Base-by-base conservation (phyloP, 2,113 vertebrate species). In the Nerophis ophidion region DNA sequence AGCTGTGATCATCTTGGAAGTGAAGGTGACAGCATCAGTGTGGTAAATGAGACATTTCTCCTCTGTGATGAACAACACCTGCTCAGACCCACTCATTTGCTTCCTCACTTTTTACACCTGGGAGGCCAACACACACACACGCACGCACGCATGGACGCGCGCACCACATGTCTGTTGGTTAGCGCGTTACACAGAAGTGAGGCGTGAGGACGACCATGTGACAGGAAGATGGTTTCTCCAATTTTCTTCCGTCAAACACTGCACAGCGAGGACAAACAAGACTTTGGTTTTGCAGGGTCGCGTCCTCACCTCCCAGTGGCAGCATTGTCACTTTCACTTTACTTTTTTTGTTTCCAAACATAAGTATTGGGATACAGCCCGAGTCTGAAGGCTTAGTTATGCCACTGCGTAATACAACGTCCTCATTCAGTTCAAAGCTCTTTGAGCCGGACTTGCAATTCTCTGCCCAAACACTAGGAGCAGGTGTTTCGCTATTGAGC, bases 11-110 rank as follows among this genome's bases (percentile, higher is more conserved):
- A 40, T n/a, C 35, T 44, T 12, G 40, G 40, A 44, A 9, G 16
- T 38, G 35, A 55, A 55, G 53, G 53, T 55, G 35, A n/a, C 53
- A 55, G 53, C 53, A n/a, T 38, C 14, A 10, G 34, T 16, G 53
- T 40, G 53, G 35, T 55, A 38, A 55, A 40, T 55, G 53, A 55
- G 53, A 55, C 15, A 36, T 55, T 55, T 54, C 52, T 55, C 53
- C 53, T 17, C 35, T 17, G 52, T 36, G 14, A 55, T 55, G 8
- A 33, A 11, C 53, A 55, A 40, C 53, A 55, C 53, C 53, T 55
- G 53, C 53, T 55, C 53, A 40, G 15, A 16, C 35, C n/a, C 15
- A 16, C 47, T 48, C 6, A 16, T 48, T 48, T 48, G 15, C 40
- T 44, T 0, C 10, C 40, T 44, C 40, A 4, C 40, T 11, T 44